phyloP scores from a whole-genome alignment of 2,113 vertebrate genomes.

The Empidonax alnorum region DNA sequence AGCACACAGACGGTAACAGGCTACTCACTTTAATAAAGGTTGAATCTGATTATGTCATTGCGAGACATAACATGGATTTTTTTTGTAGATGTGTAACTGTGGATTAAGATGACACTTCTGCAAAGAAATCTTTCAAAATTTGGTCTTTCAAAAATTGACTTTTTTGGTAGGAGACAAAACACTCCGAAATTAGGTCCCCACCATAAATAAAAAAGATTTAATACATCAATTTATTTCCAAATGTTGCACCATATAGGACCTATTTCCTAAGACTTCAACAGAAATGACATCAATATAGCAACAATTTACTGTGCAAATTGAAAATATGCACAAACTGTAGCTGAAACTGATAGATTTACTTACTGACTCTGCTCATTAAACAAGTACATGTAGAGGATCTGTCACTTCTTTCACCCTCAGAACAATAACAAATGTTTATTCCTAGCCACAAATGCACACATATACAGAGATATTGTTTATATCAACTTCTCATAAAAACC shows the following conservation, averaged over 20 bases:
- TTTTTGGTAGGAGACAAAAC: not conserved
- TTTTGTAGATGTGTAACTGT: constrained; percentile 12
- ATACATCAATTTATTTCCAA: not conserved
- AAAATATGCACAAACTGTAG: not conserved
- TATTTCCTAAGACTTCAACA: not conserved
- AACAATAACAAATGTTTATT: not conserved
- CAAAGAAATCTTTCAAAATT: not conserved
- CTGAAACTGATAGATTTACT: not conserved
- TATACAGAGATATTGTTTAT: not conserved
- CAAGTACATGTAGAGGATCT: not conserved
- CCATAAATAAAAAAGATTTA: not conserved
- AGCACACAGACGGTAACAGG: constrained; percentile 36
- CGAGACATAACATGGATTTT: constrained; percentile 59
- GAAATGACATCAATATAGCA: not conserved
- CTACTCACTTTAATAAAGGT: constrained; percentile 45
- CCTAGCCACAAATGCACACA: not conserved
- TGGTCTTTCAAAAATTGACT: not conserved
- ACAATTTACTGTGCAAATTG: not conserved
- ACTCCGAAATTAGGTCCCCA: not conserved
- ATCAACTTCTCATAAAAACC: not conserved
- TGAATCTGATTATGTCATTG: constrained; percentile 33
- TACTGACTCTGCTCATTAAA: not conserved
- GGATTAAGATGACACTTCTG: constrained; percentile 27
- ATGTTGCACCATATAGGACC: not conserved
- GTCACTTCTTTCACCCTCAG: not conserved